Evolutionary conservation across 1,140 invertebrate genomes (phyloP), one percentile per base, ranked within the genome.

Genomic region (Hylaeus anthracinus): DNA sequence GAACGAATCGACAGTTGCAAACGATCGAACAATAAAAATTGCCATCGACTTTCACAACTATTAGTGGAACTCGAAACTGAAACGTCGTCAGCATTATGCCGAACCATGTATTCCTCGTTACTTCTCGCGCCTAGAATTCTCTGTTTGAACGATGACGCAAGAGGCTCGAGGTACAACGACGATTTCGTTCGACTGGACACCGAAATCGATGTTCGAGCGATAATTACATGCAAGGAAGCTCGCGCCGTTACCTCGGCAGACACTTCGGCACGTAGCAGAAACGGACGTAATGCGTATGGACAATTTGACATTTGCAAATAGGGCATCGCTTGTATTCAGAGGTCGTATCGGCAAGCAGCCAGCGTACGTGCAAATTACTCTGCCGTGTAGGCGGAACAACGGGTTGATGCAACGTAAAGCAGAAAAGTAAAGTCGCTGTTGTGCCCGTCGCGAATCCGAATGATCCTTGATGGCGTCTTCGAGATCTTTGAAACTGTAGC

Each of bases 301-400:
- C 88, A 89, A 90, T 88, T 90, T 90, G 87, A 90, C 86, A 90
- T 89, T 89, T 88, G 87, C 88, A 90, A 90, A 90, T 90, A 85
- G 86, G 86, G 72, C 81, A 90, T 82, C 82, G 82, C 81, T 84
- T 86, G 87, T 88, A 88, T 88, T 90, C 85, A 86, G 66, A 80
- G 85, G 82, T 82, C 78, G 86, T 84, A 85, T 86, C 84, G 75
- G 83, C 74, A 82, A 78, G 81, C 77, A 86, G 85, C 83, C 83
- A 83, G 79, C 83, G 79, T 87, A 84, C 84, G 88, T 89, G 87
- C 87, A 90, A 91, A 91, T 90, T 90, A 88, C 88, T 85, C 85
- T 77, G 88, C 84, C 84, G 79, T 85, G 85, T 86, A 88, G 84
- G 88, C 83, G 86, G 82, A 83, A 90, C 86, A 88, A 88, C 86